These are phyloP conservation scores for Myiothlypis coronata DNA, from an alignment of 2,797 vertebrate genomes.

Conservation along the genomic window DNA sequence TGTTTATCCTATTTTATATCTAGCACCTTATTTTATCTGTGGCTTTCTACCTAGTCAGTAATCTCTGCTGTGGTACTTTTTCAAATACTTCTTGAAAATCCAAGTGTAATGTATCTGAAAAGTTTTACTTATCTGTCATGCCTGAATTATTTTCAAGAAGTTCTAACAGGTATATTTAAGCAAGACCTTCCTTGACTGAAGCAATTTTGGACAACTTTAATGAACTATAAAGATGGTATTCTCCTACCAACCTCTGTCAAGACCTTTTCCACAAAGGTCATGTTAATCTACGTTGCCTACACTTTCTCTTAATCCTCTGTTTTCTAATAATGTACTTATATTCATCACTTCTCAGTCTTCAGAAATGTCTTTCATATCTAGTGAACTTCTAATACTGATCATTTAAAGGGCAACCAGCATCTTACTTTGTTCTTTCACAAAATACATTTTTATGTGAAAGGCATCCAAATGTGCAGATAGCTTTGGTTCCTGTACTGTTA, in stretches of 20 bases:
- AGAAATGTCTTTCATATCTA: neutral
- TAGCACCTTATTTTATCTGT: neutral
- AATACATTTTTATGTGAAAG: neutral
- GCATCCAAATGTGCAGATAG: neutral
- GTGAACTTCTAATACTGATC: neutral
- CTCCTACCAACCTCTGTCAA: neutral
- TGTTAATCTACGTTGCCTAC: neutral
- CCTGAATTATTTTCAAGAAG: slow-evolving; percentile 2
- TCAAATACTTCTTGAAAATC: neutral
- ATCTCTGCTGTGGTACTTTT: neutral
- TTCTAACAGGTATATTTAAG: neutral
- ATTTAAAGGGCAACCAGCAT: neutral
- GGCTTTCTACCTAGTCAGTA: neutral
- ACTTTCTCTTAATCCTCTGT: neutral
- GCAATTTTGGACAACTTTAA: neutral
- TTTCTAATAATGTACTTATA: neutral
- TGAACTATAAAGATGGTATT: neutral
- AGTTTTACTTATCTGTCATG: neutral
- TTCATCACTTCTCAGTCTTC: neutral
- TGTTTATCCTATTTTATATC: neutral
- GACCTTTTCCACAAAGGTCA: neutral
- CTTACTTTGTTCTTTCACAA: neutral
- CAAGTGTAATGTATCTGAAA: neutral
- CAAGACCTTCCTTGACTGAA: neutral
- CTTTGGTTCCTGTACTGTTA: neutral